Base-by-base conservation (phyloP, 2,888 invertebrate genomes). In the Tipula helvola region DNA sequence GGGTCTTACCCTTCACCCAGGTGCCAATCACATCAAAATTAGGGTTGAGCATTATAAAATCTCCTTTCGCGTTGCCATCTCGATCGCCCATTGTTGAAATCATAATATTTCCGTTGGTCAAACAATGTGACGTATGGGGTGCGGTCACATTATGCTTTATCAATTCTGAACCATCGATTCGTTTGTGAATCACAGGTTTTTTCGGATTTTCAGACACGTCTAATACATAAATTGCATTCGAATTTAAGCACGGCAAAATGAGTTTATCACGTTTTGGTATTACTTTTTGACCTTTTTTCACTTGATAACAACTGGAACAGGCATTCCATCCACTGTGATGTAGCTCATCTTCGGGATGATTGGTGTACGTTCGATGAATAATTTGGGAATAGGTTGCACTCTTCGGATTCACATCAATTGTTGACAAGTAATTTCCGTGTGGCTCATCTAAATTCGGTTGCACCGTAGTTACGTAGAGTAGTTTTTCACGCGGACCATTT, bases 321-420 rank as follows among this genome's bases (percentile, higher is more conserved):
- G 97, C 95, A 90, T 99, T 99, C 99, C 99, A 99, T 0, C 99
- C 99, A 83, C 96, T 95, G 90, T 99, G 99, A 90, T 99, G 99
- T 0, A 99, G 92, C 90, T 99, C 99, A 89, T 99, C 97, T 0
- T 95, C 95, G 3, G 93, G 91, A 88, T 95, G 91, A 10, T 95
- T 95, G 89, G 98, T 96, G 89, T 94, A 94, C 0, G 97, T 93
- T 28, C 97, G 95, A 90, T 97, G 95, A 85, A 99, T 95, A 4
- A 99, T 98, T 94, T 98, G 94, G 88, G 95, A 94, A 90, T 96
- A 99, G 2, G 96, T 96, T 10, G 95, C 92, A 87, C 98, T 98
- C 1, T 93, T 90, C 0, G 98, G 98, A 91, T 99, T 96, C 1
- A 99, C 96, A 90, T 99, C 98, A 0, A 99, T 94, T 0, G 98